A percentile compares a stretch with the other conserved stretches of the same genome.
phyloP scores from a whole-genome alignment of 2,888 invertebrate species.

The Ophraella communa region DNA sequence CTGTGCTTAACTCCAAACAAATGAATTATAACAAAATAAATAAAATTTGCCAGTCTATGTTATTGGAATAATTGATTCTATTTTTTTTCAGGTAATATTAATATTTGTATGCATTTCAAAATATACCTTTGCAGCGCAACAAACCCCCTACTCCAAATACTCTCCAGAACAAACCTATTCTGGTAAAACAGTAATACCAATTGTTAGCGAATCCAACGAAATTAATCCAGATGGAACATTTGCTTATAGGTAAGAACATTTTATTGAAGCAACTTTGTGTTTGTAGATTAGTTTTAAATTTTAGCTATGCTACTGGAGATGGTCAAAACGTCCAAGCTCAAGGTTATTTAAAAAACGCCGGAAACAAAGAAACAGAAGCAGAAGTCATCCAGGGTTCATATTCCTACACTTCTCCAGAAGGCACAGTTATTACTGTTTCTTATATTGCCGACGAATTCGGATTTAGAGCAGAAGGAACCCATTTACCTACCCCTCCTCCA shows the following conservation, averaged over 20 bases:
- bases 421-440: conserved; percentile 65
- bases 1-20: no score
- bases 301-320: conserved; percentile 77
- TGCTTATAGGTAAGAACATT: conserved; percentile 61
- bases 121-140: conserved; percentile 47
- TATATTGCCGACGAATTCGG: conserved; percentile 82
- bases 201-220: conserved; percentile 64
- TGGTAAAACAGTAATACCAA: conserved; percentile 59
- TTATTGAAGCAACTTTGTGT: no score
- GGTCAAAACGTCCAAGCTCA: conserved; percentile 80
- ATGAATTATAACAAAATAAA: no score
- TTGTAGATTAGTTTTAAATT: background rate
- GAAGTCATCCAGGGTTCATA: conserved; percentile 80
- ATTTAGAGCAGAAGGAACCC: conserved; percentile 78
- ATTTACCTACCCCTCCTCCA: conserved; percentile 78
- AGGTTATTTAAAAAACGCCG: conserved; percentile 75
- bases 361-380: conserved; percentile 71
- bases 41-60: background rate
- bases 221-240: conserved; percentile 67
- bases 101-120: conserved; percentile 12
- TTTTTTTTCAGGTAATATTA: conserved; percentile 10
- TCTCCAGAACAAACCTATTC: conserved; percentile 39
- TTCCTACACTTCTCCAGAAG: conserved; percentile 78
- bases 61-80: background rate
- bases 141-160: conserved; percentile 40